Evolutionary conservation across 2,888 invertebrate species (phyloP).

Genomic region (Zele albiditarsus): DNA sequence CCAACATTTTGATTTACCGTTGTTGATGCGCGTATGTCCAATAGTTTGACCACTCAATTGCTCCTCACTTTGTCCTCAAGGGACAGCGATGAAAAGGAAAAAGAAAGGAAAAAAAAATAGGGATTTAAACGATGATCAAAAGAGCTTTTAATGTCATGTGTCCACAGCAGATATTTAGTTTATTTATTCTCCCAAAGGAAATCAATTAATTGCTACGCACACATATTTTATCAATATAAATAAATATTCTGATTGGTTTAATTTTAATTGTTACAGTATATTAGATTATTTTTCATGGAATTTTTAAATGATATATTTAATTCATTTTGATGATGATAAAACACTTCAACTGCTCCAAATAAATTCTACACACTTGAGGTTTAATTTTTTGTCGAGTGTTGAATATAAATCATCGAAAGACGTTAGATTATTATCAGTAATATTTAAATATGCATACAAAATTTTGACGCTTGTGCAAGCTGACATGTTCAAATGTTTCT

Average conservation of each 20-base stretch:
- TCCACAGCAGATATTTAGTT: not conserved
- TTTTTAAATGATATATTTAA: too few relatives aligned
- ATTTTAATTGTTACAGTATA: too few relatives aligned
- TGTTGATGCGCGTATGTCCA: conserved; percentile 26
- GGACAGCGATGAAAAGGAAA: not conserved
- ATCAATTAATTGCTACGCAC: not conserved
- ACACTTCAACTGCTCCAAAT: too few relatives aligned
- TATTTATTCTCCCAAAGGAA: not conserved
- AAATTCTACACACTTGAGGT: too few relatives aligned
- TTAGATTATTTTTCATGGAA: too few relatives aligned
- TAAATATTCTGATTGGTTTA: too few relatives aligned
- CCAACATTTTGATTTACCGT: conserved; percentile 38
- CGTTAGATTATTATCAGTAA: not conserved
- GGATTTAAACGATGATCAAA: conserved; percentile 1
- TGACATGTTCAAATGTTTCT: conserved; percentile 31
- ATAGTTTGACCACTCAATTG: conserved; percentile 34
- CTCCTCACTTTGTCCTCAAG: not conserved
- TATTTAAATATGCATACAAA: not conserved
- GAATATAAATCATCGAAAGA: not conserved
- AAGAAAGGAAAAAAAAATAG: not conserved
- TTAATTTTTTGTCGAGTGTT: too few relatives aligned
- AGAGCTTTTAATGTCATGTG: conserved; percentile 5
- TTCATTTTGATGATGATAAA: too few relatives aligned
- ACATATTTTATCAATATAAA: not conserved
- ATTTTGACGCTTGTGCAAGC: not conserved